Evolutionary conservation across 1,140 invertebrate species (phyloP).

Genomic region (Rhyzopertha dominica): DNA sequence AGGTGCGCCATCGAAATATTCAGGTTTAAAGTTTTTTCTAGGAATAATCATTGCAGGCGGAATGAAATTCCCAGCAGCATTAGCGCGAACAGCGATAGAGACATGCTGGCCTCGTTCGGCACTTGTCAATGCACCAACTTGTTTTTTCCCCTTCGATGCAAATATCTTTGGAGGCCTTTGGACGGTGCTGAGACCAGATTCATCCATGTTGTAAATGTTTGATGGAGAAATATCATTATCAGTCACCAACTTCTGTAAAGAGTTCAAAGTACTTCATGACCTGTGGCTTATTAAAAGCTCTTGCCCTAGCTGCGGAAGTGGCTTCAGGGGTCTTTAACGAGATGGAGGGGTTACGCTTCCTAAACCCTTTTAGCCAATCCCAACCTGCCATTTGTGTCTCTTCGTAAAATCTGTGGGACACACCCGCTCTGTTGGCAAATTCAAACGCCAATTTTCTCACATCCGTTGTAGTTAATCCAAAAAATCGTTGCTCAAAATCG

Average conservation of each 20-base stretch:
- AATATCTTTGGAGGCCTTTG: constrained; percentile 43
- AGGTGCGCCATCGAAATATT: constrained; percentile 13
- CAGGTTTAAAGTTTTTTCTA: constrained; percentile 34
- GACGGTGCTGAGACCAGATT: constrained; percentile 45
- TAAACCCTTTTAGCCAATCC: constrained; percentile 16
- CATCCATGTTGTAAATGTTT: constrained; percentile 44
- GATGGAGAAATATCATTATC: constrained; percentile 27
- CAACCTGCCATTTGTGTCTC: constrained; percentile 7
- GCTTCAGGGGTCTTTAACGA: constrained; percentile 13
- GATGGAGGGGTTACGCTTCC: constrained; percentile 11
- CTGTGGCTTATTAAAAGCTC: too few relatives aligned
- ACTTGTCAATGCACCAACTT: constrained; percentile 37
- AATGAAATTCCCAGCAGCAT: constrained; percentile 34
- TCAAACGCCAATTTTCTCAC: too few relatives aligned
- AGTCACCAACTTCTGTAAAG: too few relatives aligned
- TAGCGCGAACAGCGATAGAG: constrained; percentile 35
- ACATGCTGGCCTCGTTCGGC: constrained; percentile 42
- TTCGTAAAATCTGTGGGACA: too few relatives aligned
- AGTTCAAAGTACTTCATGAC: too few relatives aligned
- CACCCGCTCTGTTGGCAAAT: too few relatives aligned
- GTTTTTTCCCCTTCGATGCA: constrained; percentile 40
- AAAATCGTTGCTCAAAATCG: too few relatives aligned
- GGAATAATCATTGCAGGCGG: constrained; percentile 43
- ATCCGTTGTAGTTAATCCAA: too few relatives aligned
- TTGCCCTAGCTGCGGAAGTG: constrained; percentile 12